Conservation (phyloP, 2,797 vertebrate genomes). For the Sphenopsis melanotis region DNA sequence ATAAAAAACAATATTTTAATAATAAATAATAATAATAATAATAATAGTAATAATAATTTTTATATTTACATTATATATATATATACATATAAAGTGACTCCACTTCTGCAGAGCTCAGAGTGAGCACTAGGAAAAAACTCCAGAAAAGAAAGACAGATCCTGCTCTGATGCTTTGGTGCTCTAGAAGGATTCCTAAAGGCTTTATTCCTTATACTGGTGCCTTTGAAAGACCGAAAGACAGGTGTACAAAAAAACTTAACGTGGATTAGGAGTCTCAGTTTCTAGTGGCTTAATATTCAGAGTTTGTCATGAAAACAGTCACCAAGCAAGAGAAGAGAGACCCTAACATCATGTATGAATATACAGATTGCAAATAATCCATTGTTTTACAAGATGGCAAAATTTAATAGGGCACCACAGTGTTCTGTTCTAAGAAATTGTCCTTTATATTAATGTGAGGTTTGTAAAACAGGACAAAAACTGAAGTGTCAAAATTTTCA, state of each 20-base stretch:
- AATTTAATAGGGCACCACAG: neutral
- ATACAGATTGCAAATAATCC: neutral
- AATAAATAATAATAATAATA: neutral
- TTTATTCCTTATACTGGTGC: neutral
- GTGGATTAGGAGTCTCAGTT: fast-evolving
- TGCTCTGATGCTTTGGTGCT: neutral
- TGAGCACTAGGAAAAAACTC: neutral
- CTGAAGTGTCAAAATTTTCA: neutral
- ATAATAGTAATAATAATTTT: too few relatives aligned
- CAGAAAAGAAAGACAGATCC: neutral
- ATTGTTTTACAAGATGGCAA: neutral
- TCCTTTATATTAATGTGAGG: neutral
- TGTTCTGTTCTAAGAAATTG: neutral
- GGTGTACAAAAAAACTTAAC: neutral
- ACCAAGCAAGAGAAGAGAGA: neutral
- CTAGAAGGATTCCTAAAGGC: neutral
- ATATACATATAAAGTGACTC: neutral
- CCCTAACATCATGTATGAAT: neutral
- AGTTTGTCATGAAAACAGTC: neutral
- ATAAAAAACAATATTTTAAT: neutral
- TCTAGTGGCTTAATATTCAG: neutral
- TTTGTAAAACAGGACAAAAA: neutral
- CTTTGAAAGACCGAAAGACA: neutral
- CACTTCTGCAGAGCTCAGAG: neutral
- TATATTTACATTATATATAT: neutral